These are phyloP conservation scores for Gastrophysa polygoni DNA, from an alignment of 2,888 invertebrate species.

Conservation along the genomic window DNA sequence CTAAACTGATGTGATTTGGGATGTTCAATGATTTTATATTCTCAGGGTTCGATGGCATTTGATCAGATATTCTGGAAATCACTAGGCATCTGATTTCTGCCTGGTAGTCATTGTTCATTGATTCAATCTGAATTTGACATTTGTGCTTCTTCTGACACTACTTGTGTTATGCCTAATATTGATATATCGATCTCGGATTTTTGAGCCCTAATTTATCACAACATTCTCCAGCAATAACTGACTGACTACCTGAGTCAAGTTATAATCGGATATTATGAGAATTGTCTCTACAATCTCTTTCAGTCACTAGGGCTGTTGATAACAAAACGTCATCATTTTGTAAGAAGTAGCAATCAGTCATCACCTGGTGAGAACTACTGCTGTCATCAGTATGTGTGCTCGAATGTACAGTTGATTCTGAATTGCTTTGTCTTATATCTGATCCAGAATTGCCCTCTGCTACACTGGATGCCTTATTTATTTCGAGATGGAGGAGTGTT, in stretches of 20 bases:
- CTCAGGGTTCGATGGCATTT: background rate
- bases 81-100: background rate
- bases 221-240: background rate
- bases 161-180: background rate
- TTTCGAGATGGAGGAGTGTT: slow-evolving; percentile 8
- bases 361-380: background rate
- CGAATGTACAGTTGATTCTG: background rate
- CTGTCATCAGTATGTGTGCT: background rate
- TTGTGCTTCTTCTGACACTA: background rate
- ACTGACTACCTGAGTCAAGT: slow-evolving; percentile 4
- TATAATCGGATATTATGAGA: background rate
- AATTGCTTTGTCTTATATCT: background rate
- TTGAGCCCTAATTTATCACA: background rate
- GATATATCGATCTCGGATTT: background rate
- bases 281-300: background rate
- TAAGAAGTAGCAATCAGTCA: background rate
- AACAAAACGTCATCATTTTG: background rate
- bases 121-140: background rate
- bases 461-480: background rate
- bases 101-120: background rate
- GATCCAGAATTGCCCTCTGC: background rate
- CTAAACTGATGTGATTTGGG: slow-evolving; percentile 2
- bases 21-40: background rate
- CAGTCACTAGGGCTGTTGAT: background rate
- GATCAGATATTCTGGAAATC: slow-evolving; percentile 7